Conservation (phyloP, 1,140 invertebrate species). For the Drosophila prosaltans region DNA sequence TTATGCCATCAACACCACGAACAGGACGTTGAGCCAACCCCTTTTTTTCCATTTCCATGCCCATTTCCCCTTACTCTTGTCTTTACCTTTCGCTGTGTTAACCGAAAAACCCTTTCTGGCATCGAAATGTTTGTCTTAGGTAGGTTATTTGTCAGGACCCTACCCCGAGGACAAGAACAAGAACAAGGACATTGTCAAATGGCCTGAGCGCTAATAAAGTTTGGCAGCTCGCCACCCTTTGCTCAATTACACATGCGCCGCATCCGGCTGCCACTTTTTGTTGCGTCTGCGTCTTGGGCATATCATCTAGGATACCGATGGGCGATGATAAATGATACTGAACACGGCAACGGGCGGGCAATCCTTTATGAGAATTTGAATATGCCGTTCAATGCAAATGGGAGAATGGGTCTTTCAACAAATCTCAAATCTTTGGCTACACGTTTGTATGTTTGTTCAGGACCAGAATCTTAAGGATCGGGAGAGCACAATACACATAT, state of each 20-base stretch:
- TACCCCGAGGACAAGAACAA: constrained; percentile 59
- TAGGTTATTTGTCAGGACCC: constrained; percentile 21
- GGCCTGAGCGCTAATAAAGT: constrained; percentile 58
- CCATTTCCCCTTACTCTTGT: not conserved
- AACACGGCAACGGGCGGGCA: constrained; percentile 36
- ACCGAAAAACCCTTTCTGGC: constrained; percentile 48
- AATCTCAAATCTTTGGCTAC: constrained; percentile 23
- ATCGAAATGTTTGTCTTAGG: constrained; percentile 42
- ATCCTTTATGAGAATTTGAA: constrained; percentile 72
- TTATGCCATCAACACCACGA: constrained; percentile 63
- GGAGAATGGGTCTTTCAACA: constrained; percentile 55
- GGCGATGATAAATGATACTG: constrained; percentile 75
- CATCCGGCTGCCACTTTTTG: constrained; percentile 46
- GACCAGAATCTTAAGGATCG: constrained; percentile 41
- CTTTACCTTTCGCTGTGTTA: not conserved
- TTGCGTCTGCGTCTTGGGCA: constrained; percentile 10
- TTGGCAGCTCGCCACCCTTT: constrained; percentile 68
- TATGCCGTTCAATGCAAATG: constrained; percentile 74
- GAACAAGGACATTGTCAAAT: constrained; percentile 47
- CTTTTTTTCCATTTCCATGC: constrained; percentile 10
- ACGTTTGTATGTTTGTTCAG: constrained; percentile 64
- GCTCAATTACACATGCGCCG: constrained; percentile 71
- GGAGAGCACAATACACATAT: constrained; percentile 50
- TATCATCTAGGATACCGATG: constrained; percentile 22
- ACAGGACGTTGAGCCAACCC: constrained; percentile 35